Evolutionary conservation across 2,888 invertebrate species (phyloP), one percentile per base, ranked within the genome.

Genomic region (Hypsopygia costalis): DNA sequence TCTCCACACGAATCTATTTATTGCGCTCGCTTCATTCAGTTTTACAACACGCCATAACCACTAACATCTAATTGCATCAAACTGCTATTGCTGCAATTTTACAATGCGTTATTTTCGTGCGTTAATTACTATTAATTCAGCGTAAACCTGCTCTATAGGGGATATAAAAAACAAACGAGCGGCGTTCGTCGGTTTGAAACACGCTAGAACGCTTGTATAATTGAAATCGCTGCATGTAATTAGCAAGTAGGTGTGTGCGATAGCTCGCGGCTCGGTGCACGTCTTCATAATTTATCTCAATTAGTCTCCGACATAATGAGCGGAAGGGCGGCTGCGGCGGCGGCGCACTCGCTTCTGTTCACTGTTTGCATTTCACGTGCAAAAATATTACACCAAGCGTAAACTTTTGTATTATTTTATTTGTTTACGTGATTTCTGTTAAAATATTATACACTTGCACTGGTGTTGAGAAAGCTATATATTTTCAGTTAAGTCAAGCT

Each of bases 261-360:
- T 75, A 62, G 74, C 77, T 70, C 64, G 71, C 72, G 70, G 76
- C 73, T 67, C 67, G 73, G 61, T 73, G 74, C 79, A 75, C 80
- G 77, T 83, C 85, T 83, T 81, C 78, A 81, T 83, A 81, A 82
- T 86, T 83, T 82, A 82, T 86, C 83, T 81, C 85, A 85, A 86
- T 86, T 86, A 86, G 83, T 76, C 74, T 67, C 52, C 59, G 57
- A 56, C 63, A 65, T 86, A 86, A 86, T 81, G 80, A 83, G 81
- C 76, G 80, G 81, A 81, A 81, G 81, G 76, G 72, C 67, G 74
- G 62, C 52, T 2, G 64, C 56, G 57, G 45, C 47, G 38, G 34
- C 49, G 47, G 43, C 43, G 36, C 40, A 42, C 42, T 45, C 35
- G 45, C 46, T 54, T 28, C 51, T 36, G 44, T 44, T 42, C 34